Base-by-base conservation (phyloP, 1,140 invertebrate species). In the Psix sp. region DNA sequence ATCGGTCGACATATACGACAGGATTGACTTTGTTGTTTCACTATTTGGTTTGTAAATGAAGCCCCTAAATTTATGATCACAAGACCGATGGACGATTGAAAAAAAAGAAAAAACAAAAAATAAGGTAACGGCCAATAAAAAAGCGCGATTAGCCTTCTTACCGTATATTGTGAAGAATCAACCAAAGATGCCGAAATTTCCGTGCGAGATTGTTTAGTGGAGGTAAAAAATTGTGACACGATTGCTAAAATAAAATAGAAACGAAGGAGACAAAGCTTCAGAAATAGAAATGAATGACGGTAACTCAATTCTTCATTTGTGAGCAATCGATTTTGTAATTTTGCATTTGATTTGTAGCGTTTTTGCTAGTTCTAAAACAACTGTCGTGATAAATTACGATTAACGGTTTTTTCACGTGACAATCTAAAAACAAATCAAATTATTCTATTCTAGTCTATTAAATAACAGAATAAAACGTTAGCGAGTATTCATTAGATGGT, bases 11-110 rank as follows among this genome's bases (percentile, higher is more conserved):
- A 52, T 60, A 51, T n/a, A n/a, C 42, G 43, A 74, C 62, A 49
- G 18, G 36, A 20, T 56, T 63, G 65, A 68, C 52, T 45, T 45
- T 24, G 71, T 45, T 57, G 72, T 63, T 46, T 49, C 48, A 56
- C 35, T 65, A 70, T 75, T 75, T 70, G 66, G 65, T 75, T 70
- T 75, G 65, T 70, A 75, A 75, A 75, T 75, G 59, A 66, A 75
- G 65, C 43, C 35, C 46, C 31, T 62, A 71, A 66, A 76, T 76
- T 76, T 66, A 63, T 56, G 59, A 54, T 62, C 68, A 59, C 68
- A 62, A 51, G 59, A 45, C 15, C 31, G 67, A 72, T 48, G 46
- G 45, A 10, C 21, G 51, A 54, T 36, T 7, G 38, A 51, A 71
- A 56, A 62, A 48, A 39, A 36, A 16, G 24, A 40, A 26, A 51